Conservation (phyloP, 2,888 invertebrate genomes). For the Parnassius glacialis region DNA sequence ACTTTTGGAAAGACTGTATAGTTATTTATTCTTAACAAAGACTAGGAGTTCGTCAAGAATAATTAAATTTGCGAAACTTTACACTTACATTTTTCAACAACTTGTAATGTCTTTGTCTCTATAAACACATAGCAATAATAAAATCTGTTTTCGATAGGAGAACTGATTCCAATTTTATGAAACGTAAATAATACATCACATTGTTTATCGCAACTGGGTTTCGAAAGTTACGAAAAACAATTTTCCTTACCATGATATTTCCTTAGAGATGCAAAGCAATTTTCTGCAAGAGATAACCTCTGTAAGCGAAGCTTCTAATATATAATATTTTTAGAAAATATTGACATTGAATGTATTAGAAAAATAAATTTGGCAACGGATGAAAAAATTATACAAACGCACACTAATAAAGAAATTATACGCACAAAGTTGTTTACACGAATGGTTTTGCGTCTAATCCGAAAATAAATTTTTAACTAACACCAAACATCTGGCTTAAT, state of each 20-base stretch:
- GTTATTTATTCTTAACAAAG: too few relatives aligned
- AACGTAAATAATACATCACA: constrained; percentile 26
- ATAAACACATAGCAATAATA: constrained; percentile 30
- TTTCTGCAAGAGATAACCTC: constrained; percentile 72
- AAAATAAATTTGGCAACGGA: constrained; percentile 15
- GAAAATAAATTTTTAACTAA: constrained; percentile 43
- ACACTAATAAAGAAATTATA: constrained; percentile 8
- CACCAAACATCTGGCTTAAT: constrained; percentile 50
- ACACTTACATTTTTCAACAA: too few relatives aligned
- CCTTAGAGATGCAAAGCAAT: constrained; percentile 77
- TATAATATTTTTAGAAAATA: constrained; percentile 31
- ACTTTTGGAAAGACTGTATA: too few relatives aligned
- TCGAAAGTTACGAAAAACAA: constrained; percentile 58
- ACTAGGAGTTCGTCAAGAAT: too few relatives aligned
- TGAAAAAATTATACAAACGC: constrained; percentile 10
- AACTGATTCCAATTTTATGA: constrained; percentile 27
- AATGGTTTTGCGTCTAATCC: constrained; percentile 29
- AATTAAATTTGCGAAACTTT: too few relatives aligned
- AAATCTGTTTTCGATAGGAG: constrained; percentile 26
- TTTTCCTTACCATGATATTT: constrained; percentile 65
- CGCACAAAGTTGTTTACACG: neutral
- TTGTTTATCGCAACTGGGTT: constrained; percentile 41
- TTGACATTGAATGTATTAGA: constrained; percentile 25
- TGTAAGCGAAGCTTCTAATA: constrained; percentile 61
- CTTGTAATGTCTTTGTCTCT: too few relatives aligned